Percentiles rank a stretch among this genome's conserved stretches.
phyloP scores from a whole-genome alignment of 2,113 vertebrate species.

The Rousettus leschenaultii region DNA sequence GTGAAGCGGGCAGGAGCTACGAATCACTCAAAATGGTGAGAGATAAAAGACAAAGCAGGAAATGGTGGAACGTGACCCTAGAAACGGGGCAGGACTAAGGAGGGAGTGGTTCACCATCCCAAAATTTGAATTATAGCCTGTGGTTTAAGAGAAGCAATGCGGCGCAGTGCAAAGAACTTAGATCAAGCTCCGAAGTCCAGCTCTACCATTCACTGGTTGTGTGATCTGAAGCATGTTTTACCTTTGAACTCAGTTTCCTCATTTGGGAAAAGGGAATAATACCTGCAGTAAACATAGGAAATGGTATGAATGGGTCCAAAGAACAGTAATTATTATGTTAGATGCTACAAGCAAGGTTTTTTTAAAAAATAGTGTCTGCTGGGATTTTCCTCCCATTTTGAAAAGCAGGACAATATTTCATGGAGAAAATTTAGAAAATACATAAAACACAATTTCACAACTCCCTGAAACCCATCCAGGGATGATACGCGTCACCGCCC shows the following conservation, averaged over 20 bases:
- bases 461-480: not conserved
- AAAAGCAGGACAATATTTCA: not conserved
- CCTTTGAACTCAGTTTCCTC: not conserved
- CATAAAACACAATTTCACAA: not conserved
- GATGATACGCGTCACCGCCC: not conserved
- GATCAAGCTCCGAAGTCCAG: not conserved
- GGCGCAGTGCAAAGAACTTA: not conserved
- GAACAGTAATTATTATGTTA: not conserved
- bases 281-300: not conserved
- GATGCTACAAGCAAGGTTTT: not conserved
- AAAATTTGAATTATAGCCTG: not conserved
- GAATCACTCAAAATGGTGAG: not conserved
- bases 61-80: not conserved
- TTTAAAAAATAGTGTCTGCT: not conserved
- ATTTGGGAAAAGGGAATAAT: not conserved
- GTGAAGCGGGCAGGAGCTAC: not conserved
- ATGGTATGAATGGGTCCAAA: not conserved
- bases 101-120: not conserved
- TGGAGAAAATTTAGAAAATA: not conserved
- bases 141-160: not conserved
- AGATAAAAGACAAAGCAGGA: not conserved
- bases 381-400: not conserved
- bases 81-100: not conserved
- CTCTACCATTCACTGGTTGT: not conserved
- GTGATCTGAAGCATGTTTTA: not conserved